These are phyloP conservation scores for Carcina quercana DNA, from an alignment of 2,888 invertebrate genomes.

Conservation along the genomic window DNA sequence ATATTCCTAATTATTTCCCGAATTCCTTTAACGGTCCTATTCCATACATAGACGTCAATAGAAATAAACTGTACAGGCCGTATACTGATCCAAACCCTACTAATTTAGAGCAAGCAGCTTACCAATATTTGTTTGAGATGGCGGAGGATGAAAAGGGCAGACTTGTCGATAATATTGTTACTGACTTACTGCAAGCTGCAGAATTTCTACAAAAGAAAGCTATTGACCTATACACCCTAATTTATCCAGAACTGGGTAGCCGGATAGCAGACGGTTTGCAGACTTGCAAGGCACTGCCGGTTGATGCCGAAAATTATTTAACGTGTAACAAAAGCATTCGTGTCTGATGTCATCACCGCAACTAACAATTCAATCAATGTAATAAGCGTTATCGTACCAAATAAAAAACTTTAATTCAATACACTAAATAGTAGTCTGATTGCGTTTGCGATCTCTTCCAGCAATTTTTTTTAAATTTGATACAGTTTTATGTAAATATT, in stretches of 20 bases:
- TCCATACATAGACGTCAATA: conserved; percentile 52
- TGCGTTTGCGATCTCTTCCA: no score
- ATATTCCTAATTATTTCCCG: conserved; percentile 92
- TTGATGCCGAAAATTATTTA: neutral
- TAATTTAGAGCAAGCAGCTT: conserved; percentile 1
- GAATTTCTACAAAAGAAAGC: conserved; percentile 42
- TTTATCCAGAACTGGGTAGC: conserved; percentile 2
- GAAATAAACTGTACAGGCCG: neutral
- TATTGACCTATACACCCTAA: conserved; percentile 79
- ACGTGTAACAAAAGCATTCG: no score
- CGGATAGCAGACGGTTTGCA: neutral
- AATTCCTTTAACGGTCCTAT: conserved; percentile 90
- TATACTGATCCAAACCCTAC: conserved; percentile 1
- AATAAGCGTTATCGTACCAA: no score
- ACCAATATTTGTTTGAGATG: conserved; percentile 35
- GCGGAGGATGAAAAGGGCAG: conserved; percentile 79
- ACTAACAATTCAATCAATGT: no score
- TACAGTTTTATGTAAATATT: no score
- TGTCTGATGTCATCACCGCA: no score
- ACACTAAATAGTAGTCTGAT: no score
- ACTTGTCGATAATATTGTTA: conserved; percentile 83
- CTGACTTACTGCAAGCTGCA: neutral
- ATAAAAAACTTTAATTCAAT: no score
- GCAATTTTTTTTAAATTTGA: no score
- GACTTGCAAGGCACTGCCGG: neutral